Conservation (phyloP, 2,797 vertebrate species). For the Pantherophis alleghaniensis region DNA sequence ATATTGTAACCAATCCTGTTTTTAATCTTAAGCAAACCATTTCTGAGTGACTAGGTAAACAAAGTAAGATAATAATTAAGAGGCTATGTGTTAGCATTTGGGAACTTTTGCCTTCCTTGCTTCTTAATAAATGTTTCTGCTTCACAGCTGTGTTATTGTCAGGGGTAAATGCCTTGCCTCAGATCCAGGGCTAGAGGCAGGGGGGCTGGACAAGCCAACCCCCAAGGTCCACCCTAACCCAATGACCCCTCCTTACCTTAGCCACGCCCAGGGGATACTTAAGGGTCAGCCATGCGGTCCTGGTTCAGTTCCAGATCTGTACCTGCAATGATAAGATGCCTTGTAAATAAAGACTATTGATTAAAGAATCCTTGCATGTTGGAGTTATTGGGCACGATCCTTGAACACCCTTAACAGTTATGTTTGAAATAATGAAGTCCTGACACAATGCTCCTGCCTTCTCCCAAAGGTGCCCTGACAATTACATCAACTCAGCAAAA, state of each 20-base stretch:
- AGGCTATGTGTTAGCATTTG: not conserved
- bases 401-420: not conserved
- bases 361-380: too few species aligned
- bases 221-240: too few species aligned
- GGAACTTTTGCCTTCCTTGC: not conserved
- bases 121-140: not conserved
- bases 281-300: too few species aligned
- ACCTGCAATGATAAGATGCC: too few species aligned
- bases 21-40: not conserved
- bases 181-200: too few species aligned
- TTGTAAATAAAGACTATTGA: too few species aligned
- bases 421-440: not conserved
- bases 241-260: too few species aligned
- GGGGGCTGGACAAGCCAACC: too few species aligned
- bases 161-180: too few species aligned
- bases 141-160: not conserved
- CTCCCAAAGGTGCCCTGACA: not conserved
- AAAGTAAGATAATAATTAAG: not conserved
- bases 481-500: fast-evolving
- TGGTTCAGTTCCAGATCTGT: too few species aligned
- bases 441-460: not conserved
- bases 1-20: not conserved
- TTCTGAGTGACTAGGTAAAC: not conserved
- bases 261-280: too few species aligned
- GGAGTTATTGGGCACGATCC: too few species aligned